These are phyloP conservation scores for Labeo calbasu DNA, from an alignment of 2,797 vertebrate genomes.

Conservation along the genomic window DNA sequence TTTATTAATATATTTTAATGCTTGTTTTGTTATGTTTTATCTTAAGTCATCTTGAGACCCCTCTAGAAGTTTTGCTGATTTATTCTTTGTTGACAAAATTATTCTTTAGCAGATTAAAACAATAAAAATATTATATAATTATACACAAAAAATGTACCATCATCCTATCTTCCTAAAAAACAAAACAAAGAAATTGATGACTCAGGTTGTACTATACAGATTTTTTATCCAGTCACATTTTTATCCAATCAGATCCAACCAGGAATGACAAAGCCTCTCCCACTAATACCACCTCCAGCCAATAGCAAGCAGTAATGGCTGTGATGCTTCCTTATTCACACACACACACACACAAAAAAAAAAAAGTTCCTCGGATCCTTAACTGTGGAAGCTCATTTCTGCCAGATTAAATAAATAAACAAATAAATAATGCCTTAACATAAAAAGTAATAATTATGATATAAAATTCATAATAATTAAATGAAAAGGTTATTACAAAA, in stretches of 20 bases:
- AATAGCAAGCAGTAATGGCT: not conserved
- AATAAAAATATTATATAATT: not conserved
- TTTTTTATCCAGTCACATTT: slow-evolving; percentile 2
- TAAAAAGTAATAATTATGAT: not conserved
- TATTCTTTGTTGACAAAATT: not conserved
- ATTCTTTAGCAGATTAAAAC: not conserved
- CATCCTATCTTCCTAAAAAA: not conserved
- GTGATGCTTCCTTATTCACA: not conserved
- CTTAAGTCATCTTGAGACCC: too few species aligned
- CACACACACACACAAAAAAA: not conserved
- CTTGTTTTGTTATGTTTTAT: too few species aligned
- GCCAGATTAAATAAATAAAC: not conserved
- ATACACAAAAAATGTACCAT: not conserved
- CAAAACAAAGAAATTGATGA: not conserved
- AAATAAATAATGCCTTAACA: not conserved
- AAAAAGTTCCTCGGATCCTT: not conserved
- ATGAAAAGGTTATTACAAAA: not conserved
- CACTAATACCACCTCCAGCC: not conserved
- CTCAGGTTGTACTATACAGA: not conserved
- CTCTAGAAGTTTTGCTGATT: too few species aligned
- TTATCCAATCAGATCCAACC: not conserved
- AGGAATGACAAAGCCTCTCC: not conserved
- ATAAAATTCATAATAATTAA: not conserved
- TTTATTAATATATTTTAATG: too few species aligned
- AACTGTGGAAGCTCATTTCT: not conserved